Percentiles rank a stretch among this genome's conserved stretches.
These are phyloP conservation scores for Hirundichthys speculiger DNA, from an alignment of 2,113 vertebrate genomes.

Conservation along the genomic window DNA sequence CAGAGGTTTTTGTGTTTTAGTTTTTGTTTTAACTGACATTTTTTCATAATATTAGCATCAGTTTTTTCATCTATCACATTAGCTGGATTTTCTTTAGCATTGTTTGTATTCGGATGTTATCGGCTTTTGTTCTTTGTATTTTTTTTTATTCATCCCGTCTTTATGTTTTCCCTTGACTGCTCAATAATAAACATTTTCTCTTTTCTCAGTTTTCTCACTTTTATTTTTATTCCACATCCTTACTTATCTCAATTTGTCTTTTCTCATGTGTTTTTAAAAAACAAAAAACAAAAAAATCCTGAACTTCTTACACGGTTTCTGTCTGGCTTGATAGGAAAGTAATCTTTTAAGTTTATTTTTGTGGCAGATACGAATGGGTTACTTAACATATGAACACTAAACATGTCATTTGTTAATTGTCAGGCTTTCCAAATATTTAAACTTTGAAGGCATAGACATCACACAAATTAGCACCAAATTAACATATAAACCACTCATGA, in stretches of 20 bases:
- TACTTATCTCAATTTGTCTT: background rate
- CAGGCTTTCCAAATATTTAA: no score
- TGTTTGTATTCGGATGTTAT: no score
- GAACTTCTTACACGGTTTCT: background rate
- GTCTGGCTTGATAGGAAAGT: background rate
- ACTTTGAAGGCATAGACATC: no score
- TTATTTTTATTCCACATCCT: background rate
- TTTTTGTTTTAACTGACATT: slow-evolving; percentile 13
- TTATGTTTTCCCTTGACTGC: no score
- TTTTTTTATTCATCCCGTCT: no score
- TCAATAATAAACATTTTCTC: background rate
- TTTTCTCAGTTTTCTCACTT: background rate
- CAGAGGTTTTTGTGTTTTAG: slow-evolving; percentile 6
- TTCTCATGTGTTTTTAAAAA: slow-evolving; percentile 17
- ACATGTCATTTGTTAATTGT: no score
- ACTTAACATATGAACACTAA: no score
- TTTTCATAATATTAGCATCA: background rate
- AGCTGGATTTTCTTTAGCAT: background rate
- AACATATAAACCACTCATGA: no score
- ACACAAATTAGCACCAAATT: no score
- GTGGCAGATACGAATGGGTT: no score
- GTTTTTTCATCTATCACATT: background rate
- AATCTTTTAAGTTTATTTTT: background rate
- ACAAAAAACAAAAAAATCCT: no score
- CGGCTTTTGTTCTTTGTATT: no score